These are phyloP conservation scores for Ligdia adustata DNA, from an alignment of 2,888 invertebrate genomes.

Conservation along the genomic window DNA sequence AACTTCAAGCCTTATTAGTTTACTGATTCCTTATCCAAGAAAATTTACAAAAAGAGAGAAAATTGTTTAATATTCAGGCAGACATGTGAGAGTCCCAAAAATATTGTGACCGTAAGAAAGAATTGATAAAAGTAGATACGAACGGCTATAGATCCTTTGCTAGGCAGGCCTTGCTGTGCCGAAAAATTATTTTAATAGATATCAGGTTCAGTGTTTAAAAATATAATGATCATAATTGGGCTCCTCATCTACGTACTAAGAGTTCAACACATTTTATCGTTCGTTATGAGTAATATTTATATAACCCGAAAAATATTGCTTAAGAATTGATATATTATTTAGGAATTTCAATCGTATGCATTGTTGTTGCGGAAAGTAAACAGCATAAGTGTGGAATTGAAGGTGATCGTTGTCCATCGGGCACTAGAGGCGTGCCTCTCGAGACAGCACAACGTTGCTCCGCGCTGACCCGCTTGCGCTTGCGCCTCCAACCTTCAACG, in stretches of 20 bases:
- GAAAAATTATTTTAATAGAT: not conserved
- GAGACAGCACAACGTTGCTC: constrained; percentile 55
- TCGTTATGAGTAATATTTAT: not conserved
- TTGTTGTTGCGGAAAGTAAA: constrained; percentile 17
- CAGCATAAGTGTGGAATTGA: constrained; percentile 13
- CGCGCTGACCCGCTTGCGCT: constrained; percentile 61
- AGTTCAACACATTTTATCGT: not conserved
- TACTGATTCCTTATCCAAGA: too few species aligned
- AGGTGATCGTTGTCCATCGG: constrained; percentile 10
- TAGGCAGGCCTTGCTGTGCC: too few species aligned
- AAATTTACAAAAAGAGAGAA: too few species aligned
- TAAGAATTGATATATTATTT: constrained; percentile 1
- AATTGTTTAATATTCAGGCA: too few species aligned
- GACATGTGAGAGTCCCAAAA: too few species aligned
- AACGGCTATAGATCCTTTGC: too few species aligned
- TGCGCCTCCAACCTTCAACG: too few species aligned
- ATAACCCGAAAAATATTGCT: not conserved
- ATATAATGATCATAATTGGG: not conserved
- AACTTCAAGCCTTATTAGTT: too few species aligned
- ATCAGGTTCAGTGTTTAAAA: not conserved
- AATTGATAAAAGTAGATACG: too few species aligned
- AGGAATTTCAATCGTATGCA: constrained; percentile 4
- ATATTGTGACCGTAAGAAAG: too few species aligned
- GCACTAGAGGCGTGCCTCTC: constrained; percentile 17
- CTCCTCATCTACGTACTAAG: not conserved